phyloP scores from a whole-genome alignment of 2,888 invertebrate species.

The Cheilosia scutellata region DNA sequence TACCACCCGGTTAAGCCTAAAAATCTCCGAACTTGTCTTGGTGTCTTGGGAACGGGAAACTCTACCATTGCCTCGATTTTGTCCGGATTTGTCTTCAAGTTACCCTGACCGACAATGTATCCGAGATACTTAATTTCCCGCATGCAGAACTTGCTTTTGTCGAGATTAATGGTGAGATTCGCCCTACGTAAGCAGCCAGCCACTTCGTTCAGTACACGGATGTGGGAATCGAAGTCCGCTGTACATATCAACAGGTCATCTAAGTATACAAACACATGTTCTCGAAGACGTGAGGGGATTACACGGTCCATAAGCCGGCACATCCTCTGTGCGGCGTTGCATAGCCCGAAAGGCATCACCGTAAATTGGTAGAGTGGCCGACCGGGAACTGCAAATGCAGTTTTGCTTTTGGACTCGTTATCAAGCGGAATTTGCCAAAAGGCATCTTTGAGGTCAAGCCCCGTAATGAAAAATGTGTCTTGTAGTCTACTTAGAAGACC shows the following conservation, averaged over 20 bases:
- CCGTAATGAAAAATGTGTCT: background rate
- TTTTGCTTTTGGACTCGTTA: background rate
- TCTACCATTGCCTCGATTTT: background rate
- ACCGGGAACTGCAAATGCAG: conserved; percentile 10
- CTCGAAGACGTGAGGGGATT: background rate
- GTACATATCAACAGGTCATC: no score
- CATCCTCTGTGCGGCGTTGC: conserved; percentile 1
- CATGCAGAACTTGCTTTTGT: background rate
- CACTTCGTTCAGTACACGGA: background rate
- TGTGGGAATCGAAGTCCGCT: background rate
- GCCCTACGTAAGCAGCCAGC: background rate
- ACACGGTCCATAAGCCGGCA: conserved; percentile 1
- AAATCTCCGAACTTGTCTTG: background rate
- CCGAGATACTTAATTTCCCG: background rate
- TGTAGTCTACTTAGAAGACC: no score
- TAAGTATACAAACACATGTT: no score
- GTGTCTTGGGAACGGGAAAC: background rate
- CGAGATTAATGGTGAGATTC: background rate
- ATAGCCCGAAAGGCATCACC: conserved; percentile 12
- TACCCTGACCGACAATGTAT: background rate
- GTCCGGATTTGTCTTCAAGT: background rate
- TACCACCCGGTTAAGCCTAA: no score
- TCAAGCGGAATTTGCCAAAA: conserved; percentile 41
- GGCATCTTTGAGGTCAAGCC: conserved; percentile 17
- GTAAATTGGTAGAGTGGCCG: no score